These are phyloP conservation scores for Zygaena filipendulae DNA, from an alignment of 2,888 invertebrate species.

Conservation along the genomic window DNA sequence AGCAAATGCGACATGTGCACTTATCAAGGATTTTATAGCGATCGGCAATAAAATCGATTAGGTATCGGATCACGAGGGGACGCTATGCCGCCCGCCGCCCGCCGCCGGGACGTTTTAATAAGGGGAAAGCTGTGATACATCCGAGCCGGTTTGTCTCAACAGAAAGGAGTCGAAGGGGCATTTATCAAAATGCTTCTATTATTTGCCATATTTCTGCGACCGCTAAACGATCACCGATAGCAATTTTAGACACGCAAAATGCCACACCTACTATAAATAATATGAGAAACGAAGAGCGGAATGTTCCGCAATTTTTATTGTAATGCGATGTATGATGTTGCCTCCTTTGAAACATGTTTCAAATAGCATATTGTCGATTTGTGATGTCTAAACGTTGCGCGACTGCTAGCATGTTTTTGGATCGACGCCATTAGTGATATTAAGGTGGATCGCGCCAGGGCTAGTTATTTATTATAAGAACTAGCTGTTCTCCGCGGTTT, in stretches of 20 bases:
- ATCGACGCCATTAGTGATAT: conserved; percentile 42
- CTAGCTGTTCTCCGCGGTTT: no score
- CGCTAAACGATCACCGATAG: conserved; percentile 24
- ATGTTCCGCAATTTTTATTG: conserved; percentile 16
- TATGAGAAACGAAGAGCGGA: no score
- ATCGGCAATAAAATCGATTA: conserved; percentile 56
- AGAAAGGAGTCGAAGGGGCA: no score
- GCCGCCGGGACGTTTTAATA: conserved; percentile 53
- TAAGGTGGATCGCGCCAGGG: no score
- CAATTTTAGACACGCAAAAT: no score
- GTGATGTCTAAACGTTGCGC: conserved; percentile 43
- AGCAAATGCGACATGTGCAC: conserved; percentile 30
- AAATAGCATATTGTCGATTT: conserved; percentile 47
- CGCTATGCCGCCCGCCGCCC: conserved; percentile 32
- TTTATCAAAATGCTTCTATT: no score
- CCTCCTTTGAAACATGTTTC: no score
- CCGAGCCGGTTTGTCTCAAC: conserved; percentile 26
- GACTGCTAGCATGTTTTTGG: conserved; percentile 43
- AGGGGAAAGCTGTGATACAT: conserved; percentile 53
- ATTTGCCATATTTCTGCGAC: conserved; percentile 31
- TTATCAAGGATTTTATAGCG: conserved; percentile 42
- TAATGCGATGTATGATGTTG: no score
- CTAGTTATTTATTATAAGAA: no score
- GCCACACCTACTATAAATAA: no score
- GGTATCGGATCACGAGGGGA: conserved; percentile 34